These are phyloP conservation scores for Turnix velox DNA, from an alignment of 2,113 vertebrate genomes.

Conservation along the genomic window DNA sequence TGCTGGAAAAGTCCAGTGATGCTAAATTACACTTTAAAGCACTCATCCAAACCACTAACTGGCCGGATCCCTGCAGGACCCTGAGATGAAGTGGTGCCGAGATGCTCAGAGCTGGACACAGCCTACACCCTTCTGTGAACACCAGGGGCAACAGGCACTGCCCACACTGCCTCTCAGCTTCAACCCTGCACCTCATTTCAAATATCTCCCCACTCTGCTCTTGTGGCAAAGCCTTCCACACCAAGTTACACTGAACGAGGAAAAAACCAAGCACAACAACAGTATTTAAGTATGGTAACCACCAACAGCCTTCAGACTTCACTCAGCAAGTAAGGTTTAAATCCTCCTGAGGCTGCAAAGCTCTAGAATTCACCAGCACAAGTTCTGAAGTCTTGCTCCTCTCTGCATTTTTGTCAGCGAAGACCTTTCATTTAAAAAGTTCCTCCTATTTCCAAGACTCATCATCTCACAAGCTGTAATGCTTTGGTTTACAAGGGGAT, in stretches of 20 bases:
- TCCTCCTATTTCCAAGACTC: not conserved
- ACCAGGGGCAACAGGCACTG: not conserved
- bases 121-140: not conserved
- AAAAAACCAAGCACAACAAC: not conserved
- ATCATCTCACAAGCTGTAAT: conserved; percentile 30
- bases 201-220: fast-evolving
- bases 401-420: not conserved
- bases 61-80: not conserved
- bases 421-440: not conserved
- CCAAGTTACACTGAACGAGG: not conserved
- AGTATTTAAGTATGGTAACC: not conserved
- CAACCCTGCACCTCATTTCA: fast-evolving
- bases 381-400: not conserved
- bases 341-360: not conserved
- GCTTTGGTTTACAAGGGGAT: conserved; percentile 60
- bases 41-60: not conserved
- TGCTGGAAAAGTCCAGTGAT: not conserved
- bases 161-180: not conserved
- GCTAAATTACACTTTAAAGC: fast-evolving
- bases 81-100: fast-evolving
- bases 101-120: not conserved
- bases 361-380: not conserved
- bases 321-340: not conserved
- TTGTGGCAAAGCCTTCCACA: not conserved
- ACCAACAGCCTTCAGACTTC: not conserved